These are phyloP conservation scores for Lathronympha strigana DNA, from an alignment of 2,888 invertebrate genomes.

Conservation along the genomic window DNA sequence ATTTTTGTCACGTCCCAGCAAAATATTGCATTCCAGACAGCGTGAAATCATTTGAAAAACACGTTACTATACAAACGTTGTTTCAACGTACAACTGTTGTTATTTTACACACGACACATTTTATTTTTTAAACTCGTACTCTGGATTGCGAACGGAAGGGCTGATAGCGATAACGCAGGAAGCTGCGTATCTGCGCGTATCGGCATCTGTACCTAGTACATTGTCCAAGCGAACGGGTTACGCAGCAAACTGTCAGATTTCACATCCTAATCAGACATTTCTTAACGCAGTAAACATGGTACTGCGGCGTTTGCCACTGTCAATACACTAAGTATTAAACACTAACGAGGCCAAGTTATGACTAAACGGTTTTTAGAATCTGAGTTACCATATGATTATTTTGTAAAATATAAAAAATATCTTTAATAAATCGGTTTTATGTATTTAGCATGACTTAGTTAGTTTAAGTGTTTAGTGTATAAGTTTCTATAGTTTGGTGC, in stretches of 20 bases:
- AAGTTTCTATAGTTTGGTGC: no score
- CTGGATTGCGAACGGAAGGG: constrained; percentile 36
- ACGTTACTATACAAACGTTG: background rate
- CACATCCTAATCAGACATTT: constrained; percentile 40
- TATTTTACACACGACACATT: background rate
- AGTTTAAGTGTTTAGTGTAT: no score
- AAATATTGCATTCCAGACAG: background rate
- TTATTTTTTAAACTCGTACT: constrained; percentile 6
- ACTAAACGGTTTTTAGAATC: no score
- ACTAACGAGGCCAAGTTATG: no score
- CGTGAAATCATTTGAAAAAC: background rate
- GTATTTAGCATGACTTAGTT: no score
- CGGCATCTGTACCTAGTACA: constrained; percentile 11
- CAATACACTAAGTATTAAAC: background rate
- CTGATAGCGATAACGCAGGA: constrained; percentile 34
- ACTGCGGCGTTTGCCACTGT: constrained; percentile 4
- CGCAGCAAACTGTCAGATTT: constrained; percentile 36
- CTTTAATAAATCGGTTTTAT: no score
- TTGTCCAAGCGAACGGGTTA: constrained; percentile 13
- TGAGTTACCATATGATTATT: no score
- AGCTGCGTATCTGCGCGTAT: constrained; percentile 34
- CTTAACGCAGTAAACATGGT: constrained; percentile 25
- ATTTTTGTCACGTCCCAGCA: background rate
- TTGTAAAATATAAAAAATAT: no score
- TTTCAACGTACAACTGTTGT: no score